Evolutionary conservation across 1,140 invertebrate genomes (phyloP), one percentile per base, ranked within the genome.

Genomic region (Gryon sp.): DNA sequence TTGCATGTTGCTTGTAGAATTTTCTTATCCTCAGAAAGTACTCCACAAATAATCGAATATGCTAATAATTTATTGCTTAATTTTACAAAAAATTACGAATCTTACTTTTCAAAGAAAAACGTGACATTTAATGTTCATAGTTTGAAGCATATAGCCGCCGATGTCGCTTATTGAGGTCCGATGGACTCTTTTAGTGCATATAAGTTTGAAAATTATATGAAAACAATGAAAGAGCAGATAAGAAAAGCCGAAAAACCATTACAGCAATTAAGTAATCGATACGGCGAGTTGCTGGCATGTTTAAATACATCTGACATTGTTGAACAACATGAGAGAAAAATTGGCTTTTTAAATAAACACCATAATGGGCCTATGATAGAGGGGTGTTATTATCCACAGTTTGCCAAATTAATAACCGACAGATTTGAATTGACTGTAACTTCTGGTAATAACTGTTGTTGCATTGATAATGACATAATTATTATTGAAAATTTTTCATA

Each of bases 1-100:
- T 34, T 50, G 46, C 46, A 50, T 12, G 26, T 50, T 16, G 46
- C 46, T 19, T 19, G 24, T 50, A 26, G 46, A 9, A 50, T 50
- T 34, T n/a, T 50, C 1, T 14, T 28, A 20, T 32, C 46, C 20
- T 16, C 16, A 18, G 9, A 50, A 11, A 50, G 46, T 20, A 32
- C 11, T 0, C 15, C 19, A 50, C 16, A 50, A 20, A 28, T 16
- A 20, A 34, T 28, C 2, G 20, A 19, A 12, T 50, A 32, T 12
- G 28, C 28, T 4, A n/a, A 32, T 32, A 8, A 4, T 4, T 32
- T 32, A n/a, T 8, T 32, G n/a, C 6, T 8, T 8, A 32, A 32
- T 6, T 32, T 32, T 32, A 32, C 28, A n/a, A 4, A 32, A 32
- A 6, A 32, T 32, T 32, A 32, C 11, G 28, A 32, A 32, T n/a